A percentile compares a stretch with the other conserved stretches of the same genome.
Evolutionary conservation across 2,113 vertebrate genomes (phyloP).

Genomic region (Eurypyga helias): DNA sequence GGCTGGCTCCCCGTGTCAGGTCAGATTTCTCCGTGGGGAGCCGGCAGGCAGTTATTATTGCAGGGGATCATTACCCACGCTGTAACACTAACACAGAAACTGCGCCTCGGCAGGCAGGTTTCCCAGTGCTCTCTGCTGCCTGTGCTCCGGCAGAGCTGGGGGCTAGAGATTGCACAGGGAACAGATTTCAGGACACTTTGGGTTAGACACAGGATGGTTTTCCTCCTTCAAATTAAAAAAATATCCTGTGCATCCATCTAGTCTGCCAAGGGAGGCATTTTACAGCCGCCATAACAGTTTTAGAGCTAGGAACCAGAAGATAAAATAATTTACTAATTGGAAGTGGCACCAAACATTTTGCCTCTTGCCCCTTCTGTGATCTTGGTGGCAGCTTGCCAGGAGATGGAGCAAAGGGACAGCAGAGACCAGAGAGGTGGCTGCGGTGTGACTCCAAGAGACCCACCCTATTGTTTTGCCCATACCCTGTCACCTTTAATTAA

Average conservation of each 20-base stretch:
- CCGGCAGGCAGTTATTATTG: neutral
- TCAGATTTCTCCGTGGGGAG: neutral
- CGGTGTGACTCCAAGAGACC: neutral
- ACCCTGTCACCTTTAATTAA: conserved; percentile 51
- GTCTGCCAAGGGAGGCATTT: conserved; percentile 25
- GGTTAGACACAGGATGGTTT: neutral
- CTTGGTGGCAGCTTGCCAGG: conserved; percentile 31
- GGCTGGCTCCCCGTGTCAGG: neutral
- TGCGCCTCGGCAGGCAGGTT: neutral
- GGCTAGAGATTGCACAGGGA: neutral
- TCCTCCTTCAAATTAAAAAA: conserved; percentile 50
- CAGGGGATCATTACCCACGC: neutral
- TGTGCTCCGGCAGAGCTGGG: neutral
- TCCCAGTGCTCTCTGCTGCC: neutral
- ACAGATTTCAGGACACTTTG: neutral
- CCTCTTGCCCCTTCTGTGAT: conserved; percentile 71
- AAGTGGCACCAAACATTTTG: conserved; percentile 76
- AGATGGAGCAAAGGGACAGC: neutral
- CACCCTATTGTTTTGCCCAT: neutral
- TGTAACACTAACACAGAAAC: neutral
- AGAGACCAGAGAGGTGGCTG: neutral
- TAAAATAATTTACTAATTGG: conserved; percentile 75
- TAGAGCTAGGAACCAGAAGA: conserved; percentile 49
- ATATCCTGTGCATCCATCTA: conserved; percentile 64
- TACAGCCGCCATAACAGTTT: conserved; percentile 39